Evolutionary conservation across 37 sponge, comb jelly and placozoan species (phyloP).

Genomic region (Geodia barretti): DNA sequence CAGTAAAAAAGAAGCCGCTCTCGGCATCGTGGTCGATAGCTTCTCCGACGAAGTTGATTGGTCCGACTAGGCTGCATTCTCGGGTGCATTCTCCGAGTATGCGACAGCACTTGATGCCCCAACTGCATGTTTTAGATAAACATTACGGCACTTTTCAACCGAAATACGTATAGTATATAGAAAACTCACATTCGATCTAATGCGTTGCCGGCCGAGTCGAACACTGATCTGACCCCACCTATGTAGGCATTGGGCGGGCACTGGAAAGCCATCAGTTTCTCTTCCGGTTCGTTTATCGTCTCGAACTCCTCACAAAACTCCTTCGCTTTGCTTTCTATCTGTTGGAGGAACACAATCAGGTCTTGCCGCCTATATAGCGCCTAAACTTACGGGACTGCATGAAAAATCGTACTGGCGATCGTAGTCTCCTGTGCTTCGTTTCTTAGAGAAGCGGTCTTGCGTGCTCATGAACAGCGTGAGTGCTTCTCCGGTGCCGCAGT

Average conservation of each 20-base stretch:
- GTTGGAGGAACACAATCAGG: too few species aligned
- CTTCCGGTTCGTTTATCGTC: not conserved
- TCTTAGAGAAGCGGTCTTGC: too few species aligned
- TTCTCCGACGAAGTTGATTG: not conserved
- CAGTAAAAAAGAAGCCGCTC: not conserved
- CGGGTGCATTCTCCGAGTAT: not conserved
- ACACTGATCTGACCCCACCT: not conserved
- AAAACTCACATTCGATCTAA: not conserved
- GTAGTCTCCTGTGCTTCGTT: too few species aligned
- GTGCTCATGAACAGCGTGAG: too few species aligned
- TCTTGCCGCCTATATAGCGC: too few species aligned
- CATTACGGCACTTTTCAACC: not conserved
- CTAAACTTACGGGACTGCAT: too few species aligned
- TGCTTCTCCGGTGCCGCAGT: too few species aligned
- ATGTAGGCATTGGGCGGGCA: not conserved
- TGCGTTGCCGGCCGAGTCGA: not conserved
- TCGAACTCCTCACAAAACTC: not conserved
- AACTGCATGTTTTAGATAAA: not conserved
- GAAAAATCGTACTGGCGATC: too few species aligned
- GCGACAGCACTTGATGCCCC: not conserved
- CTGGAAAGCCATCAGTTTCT: not conserved
- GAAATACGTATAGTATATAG: not conserved
- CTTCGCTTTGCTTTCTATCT: too few species aligned
- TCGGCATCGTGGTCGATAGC: not conserved
- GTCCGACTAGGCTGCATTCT: not conserved